A percentile compares a stretch with the other conserved stretches of the same genome.
Conservation (phyloP, 2,888 invertebrate species). For the Biston stratarius region DNA sequence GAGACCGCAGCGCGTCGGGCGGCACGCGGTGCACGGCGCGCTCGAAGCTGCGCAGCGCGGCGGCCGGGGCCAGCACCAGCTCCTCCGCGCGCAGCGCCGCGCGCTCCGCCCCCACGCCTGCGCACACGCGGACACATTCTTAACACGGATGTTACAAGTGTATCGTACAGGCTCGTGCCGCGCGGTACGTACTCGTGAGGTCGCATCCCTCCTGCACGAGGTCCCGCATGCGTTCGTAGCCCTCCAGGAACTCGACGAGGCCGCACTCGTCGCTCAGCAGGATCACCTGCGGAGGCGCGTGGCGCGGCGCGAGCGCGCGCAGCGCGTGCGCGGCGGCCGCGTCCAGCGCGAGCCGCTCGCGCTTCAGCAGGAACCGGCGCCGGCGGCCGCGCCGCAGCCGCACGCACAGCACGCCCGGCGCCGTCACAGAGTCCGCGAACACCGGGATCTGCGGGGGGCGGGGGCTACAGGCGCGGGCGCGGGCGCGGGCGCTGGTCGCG, state of each 20-base stretch:
- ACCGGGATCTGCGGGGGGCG: constrained; percentile 45
- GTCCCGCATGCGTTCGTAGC: constrained; percentile 57
- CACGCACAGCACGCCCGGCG: constrained; percentile 58
- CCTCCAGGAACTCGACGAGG: constrained; percentile 69
- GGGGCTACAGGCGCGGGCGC: background rate
- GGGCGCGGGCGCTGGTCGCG: background rate
- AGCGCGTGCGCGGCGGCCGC: constrained; percentile 57
- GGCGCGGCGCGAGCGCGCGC: constrained; percentile 46
- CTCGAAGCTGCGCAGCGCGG: constrained; percentile 45
- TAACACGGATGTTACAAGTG: too few relatives aligned
- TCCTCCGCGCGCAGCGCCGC: constrained; percentile 48
- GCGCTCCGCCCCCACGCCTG: constrained; percentile 19
- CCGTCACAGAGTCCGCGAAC: constrained; percentile 60
- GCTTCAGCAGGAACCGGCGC: constrained; percentile 60
- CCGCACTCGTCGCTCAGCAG: constrained; percentile 67
- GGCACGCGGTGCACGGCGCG: constrained; percentile 56
- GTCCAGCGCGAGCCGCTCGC: constrained; percentile 57
- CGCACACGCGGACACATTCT: background rate
- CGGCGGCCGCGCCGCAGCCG: constrained; percentile 50
- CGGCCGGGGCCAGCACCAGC: constrained; percentile 51
- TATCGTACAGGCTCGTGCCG: too few relatives aligned
- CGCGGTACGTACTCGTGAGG: constrained; percentile 51
- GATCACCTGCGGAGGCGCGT: constrained; percentile 24
- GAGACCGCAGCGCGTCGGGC: constrained; percentile 39
- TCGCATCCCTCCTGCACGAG: constrained; percentile 53